Evolutionary conservation across 2,113 vertebrate genomes (phyloP).

Genomic region (Hippotragus niger): DNA sequence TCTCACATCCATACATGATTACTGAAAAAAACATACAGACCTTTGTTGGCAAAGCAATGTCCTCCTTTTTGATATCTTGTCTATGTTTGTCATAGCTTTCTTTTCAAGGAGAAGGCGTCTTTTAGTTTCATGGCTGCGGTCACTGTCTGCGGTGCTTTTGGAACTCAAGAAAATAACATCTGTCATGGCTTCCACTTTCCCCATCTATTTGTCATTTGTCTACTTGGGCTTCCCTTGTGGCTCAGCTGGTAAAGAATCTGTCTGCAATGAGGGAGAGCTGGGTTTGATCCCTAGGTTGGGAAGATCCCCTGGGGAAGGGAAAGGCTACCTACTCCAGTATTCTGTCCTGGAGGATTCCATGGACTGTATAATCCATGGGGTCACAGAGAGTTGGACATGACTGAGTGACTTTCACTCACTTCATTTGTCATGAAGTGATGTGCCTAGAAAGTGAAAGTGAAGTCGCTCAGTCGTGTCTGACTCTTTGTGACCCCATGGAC

Average conservation of each 20-base stretch:
- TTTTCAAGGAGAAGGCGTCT: not conserved
- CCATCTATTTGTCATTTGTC: not conserved
- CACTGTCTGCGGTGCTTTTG: not conserved
- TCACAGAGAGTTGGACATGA: not conserved
- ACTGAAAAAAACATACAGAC: not conserved
- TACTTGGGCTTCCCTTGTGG: not conserved
- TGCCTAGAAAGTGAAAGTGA: not conserved
- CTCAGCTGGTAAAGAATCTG: not conserved
- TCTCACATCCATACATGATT: not conserved
- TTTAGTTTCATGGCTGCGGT: not conserved
- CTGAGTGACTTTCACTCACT: not conserved
- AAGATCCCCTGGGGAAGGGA: not conserved
- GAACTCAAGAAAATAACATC: not conserved
- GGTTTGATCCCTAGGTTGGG: not conserved
- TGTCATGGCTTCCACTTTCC: not conserved
- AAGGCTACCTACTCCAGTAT: not conserved
- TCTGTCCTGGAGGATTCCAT: not conserved
- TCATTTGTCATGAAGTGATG: not conserved
- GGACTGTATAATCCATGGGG: not conserved
- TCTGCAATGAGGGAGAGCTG: not conserved
- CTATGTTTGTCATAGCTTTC: not conserved
- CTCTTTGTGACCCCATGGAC: no score
- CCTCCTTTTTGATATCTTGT: not conserved
- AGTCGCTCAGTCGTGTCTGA: rapidly evolving
- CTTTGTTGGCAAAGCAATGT: not conserved